These are phyloP conservation scores for Isotomurus palustris DNA, from an alignment of 2,888 invertebrate species.

Conservation along the genomic window DNA sequence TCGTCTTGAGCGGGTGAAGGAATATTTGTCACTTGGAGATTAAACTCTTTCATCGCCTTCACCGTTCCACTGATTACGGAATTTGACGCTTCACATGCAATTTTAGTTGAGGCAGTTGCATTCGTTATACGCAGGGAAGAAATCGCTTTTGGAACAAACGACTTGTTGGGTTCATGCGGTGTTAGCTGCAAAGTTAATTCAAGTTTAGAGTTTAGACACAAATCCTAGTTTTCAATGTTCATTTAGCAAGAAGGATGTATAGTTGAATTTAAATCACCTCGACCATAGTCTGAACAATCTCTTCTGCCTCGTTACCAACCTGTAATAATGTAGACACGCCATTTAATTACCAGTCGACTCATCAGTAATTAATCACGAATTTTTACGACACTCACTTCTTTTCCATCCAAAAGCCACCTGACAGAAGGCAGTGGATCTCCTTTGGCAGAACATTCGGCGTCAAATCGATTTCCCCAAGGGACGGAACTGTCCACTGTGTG, in stretches of 20 bases:
- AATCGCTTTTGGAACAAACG: constrained; percentile 41
- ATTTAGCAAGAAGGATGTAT: not conserved
- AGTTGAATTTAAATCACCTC: constrained; percentile 17
- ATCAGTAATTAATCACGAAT: no score
- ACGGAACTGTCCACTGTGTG: constrained; percentile 42
- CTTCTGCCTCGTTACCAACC: constrained; percentile 37
- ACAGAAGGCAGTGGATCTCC: constrained; percentile 45
- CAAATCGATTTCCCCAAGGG: constrained; percentile 43
- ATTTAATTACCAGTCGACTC: no score
- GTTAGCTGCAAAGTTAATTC: constrained; percentile 18
- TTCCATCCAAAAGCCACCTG: constrained; percentile 43
- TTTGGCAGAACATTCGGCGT: constrained; percentile 42
- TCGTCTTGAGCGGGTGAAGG: constrained; percentile 39
- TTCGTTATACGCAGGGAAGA: constrained; percentile 43
- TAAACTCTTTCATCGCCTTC: constrained; percentile 35
- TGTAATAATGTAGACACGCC: not conserved
- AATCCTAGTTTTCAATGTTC: not conserved
- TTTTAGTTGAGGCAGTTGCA: constrained; percentile 41
- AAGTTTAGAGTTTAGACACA: not conserved
- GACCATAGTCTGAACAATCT: constrained; percentile 35
- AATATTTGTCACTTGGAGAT: constrained; percentile 42
- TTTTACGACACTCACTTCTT: constrained; percentile 36
- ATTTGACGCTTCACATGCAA: constrained; percentile 42
- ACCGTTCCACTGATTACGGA: constrained; percentile 21
- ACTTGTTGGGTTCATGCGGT: constrained; percentile 19